Evolutionary conservation across 2,888 invertebrate genomes (phyloP), one percentile per base, ranked within the genome.

Genomic region (Apamea epomidion): DNA sequence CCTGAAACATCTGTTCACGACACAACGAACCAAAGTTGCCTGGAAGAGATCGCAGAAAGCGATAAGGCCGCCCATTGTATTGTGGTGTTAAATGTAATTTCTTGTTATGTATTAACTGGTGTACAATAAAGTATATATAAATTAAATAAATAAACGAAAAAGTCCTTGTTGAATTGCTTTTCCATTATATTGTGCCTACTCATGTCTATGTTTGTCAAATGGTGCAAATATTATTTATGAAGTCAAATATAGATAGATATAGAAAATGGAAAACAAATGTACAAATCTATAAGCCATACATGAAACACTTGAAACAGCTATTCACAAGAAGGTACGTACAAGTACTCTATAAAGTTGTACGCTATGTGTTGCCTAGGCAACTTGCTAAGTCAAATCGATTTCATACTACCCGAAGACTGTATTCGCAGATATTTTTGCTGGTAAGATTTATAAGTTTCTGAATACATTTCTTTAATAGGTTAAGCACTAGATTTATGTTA

Each of bases 371-470:
- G 87, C 88, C 89, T 76, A 78, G 86, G 91, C 74, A 85, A 91
- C 90, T 62, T 45, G 54, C 72, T 51, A 69, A 77, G 88, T 91
- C 12, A 76, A 88, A 91, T 91, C 92, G 90, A 91, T 89, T 45
- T 18, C 51, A 76, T 78, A 18, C 62, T 73, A 60, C 74, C 67
- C 62, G 48, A 82, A 81, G 78, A 54, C 77, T 32, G 70, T 74
- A 78, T 74, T 81, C 71, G 82, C 80, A 71, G 87, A 77, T 75
- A 82, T 62, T 42, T 82, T 79, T 73, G 62, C 80, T 73, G 89
- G 89, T 90, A 88, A 90, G 90, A 81, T 81, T 81, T 60, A 76
- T 79, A 65, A 77, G 37, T 80, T 86, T 51, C 62, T 73, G 8
- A 68, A 45, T 14, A 54, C 7, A 37, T 74, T 75, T 68, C n/a